Evolutionary conservation across 2,888 invertebrate genomes (phyloP).

Genomic region (Masnerella sp.): DNA sequence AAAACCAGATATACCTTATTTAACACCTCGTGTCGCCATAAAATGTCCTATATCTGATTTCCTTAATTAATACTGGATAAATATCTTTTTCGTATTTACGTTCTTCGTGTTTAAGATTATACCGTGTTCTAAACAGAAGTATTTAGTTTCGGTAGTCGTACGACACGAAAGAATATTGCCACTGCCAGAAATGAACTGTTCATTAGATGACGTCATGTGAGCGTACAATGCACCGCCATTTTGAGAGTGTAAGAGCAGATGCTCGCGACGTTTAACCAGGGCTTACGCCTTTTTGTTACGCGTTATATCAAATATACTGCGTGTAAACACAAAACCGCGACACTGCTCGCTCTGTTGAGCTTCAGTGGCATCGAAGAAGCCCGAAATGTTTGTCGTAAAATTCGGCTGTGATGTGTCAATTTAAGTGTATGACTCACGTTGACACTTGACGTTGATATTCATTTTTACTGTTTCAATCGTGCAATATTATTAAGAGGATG

Average conservation of each 20-base stretch:
- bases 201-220: constrained; percentile 71
- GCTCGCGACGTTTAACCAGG: constrained; percentile 8
- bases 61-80: constrained; percentile 37
- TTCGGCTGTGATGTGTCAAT: constrained; percentile 30
- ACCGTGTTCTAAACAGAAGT: constrained; percentile 35
- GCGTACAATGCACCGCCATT: constrained; percentile 28
- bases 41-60: constrained; percentile 36
- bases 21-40: constrained; percentile 25
- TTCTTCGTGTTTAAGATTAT: too few species aligned
- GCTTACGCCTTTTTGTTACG: constrained; percentile 5
- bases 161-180: constrained; percentile 66
- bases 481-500: constrained; percentile 18
- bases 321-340: constrained; percentile 35
- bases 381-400: constrained; percentile 17
- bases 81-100: constrained; percentile 12
- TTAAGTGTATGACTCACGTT: constrained; percentile 24
- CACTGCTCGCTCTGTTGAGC: constrained; percentile 28
- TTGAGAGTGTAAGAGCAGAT: constrained; percentile 34
- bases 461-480: constrained; percentile 7
- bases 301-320: constrained; percentile 26
- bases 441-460: constrained; percentile 13
- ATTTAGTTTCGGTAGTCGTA: constrained; percentile 62
- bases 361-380: constrained; percentile 36
- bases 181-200: constrained; percentile 70
- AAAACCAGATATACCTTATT: constrained; percentile 30